These are phyloP conservation scores for Phalacrocorax carbo DNA, from an alignment of 2,113 vertebrate genomes.

Conservation along the genomic window DNA sequence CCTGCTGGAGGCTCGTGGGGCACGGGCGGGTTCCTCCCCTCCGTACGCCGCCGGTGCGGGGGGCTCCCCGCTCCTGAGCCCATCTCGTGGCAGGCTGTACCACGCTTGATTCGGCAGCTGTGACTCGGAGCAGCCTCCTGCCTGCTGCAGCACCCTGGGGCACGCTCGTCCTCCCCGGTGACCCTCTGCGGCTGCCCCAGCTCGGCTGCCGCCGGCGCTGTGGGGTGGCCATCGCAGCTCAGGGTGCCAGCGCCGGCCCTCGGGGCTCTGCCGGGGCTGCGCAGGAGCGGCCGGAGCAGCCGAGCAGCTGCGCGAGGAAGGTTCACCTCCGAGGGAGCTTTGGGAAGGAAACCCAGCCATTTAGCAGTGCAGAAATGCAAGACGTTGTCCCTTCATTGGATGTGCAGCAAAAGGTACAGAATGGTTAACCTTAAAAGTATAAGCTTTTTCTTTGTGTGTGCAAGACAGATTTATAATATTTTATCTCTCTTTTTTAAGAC, in stretches of 20 bases:
- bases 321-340: neutral
- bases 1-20: neutral
- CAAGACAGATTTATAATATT: constrained; percentile 74
- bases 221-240: neutral
- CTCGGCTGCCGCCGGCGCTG: too few relatives aligned
- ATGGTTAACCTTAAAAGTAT: constrained; percentile 27
- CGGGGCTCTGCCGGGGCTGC: neutral
- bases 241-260: too few relatives aligned
- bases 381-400: neutral
- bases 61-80: fast-evolving
- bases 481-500: constrained; percentile 65
- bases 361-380: neutral
- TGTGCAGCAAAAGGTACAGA: neutral
- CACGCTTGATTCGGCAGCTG: neutral
- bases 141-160: neutral
- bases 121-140: neutral
- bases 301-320: fast-evolving
- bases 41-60: fast-evolving
- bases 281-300: fast-evolving
- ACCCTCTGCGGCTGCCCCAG: neutral
- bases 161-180: too few relatives aligned
- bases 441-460: neutral
- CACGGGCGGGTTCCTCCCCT: neutral
- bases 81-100: neutral
- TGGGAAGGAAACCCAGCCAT: neutral